Conservation (phyloP, 2,888 invertebrate genomes). For the Drosophila borborema region DNA sequence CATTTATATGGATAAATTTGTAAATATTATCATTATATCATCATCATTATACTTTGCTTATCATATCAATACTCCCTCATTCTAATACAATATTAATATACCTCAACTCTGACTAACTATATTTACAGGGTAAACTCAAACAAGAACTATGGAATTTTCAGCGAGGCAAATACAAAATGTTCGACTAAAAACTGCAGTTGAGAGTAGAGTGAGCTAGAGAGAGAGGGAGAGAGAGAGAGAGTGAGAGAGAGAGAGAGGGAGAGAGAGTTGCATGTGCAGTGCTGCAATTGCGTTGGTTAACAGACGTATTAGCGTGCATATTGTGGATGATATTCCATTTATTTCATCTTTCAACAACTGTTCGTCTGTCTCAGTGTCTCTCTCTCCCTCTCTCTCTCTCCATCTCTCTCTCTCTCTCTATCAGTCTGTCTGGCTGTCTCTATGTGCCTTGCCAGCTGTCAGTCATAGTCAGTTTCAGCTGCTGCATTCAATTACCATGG, state of each 20-base stretch:
- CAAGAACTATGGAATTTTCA: conserved; percentile 45
- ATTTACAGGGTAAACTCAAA: conserved; percentile 9
- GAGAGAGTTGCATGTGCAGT: neutral
- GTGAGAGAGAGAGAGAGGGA: neutral
- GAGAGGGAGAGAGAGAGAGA: neutral
- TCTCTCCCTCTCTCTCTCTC: conserved; percentile 14
- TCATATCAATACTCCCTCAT: no score
- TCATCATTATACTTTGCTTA: no score
- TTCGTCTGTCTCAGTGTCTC: neutral
- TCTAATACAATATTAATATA: neutral
- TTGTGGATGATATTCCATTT: conserved; percentile 41
- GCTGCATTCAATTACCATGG: conserved; percentile 62
- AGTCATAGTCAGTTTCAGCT: conserved; percentile 55
- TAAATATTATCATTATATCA: no score
- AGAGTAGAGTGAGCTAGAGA: neutral
- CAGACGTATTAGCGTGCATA: conserved; percentile 37
- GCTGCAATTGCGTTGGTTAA: conserved; percentile 10
- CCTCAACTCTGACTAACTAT: neutral
- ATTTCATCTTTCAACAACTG: conserved; percentile 25
- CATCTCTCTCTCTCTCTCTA: conserved; percentile 11
- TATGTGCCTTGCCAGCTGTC: conserved; percentile 35
- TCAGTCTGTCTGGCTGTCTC: neutral
- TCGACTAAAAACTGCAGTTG: conserved; percentile 11
- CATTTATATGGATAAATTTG: no score
- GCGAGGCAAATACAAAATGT: conserved; percentile 26